Base-by-base conservation (phyloP, 1,140 invertebrate species). In the Cardiocondyla obscurior region DNA sequence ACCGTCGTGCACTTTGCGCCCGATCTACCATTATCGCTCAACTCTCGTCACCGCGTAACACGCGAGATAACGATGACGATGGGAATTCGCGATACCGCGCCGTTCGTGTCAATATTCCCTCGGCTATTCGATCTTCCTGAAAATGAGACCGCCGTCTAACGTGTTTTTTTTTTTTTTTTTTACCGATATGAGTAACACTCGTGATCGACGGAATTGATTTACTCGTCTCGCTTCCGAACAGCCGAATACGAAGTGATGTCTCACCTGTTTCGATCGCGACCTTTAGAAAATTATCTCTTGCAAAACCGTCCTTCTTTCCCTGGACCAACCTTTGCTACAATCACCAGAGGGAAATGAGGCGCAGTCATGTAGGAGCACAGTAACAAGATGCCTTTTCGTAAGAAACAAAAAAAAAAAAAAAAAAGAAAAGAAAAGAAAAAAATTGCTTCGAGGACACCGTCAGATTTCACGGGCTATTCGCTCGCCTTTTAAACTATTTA, bases 1-100 rank as follows among this genome's bases (percentile, higher is more conserved):
- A 16, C 33, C 33, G 30, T 33, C 14, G 46, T 39, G 46, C 33
- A 67, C 33, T 67, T 60, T 65, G 60, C 19, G 58, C 58, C 58
- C 33, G 58, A 5, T 2, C 46, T 3, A 39, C 19, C 19, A 42
- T 79, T 51, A 67, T 69, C 44, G 10, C 30, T 10, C 5, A 19
- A 44, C 55, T 22, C 51, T 28, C 39, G n/a, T 58, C 25, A 25
- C 46, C 33, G 33, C 46, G 69, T 22, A 39, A 64, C 2, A 10
- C 28, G 19, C 25, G 28, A 76, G 72, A 76, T 76, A 76, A 76
- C 28, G 16, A 74, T 74, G 30, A 36, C 8, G 60, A 73, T 60
- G 22, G 64, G 44, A 67, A 14, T 36, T 69, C 16, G n/a, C 25
- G 22, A 39, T 19, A 39, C 42, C 16, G 28, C 16, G 30, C 7